Conservation (phyloP, 2,113 vertebrate species). For the Antechinus stuartii region DNA sequence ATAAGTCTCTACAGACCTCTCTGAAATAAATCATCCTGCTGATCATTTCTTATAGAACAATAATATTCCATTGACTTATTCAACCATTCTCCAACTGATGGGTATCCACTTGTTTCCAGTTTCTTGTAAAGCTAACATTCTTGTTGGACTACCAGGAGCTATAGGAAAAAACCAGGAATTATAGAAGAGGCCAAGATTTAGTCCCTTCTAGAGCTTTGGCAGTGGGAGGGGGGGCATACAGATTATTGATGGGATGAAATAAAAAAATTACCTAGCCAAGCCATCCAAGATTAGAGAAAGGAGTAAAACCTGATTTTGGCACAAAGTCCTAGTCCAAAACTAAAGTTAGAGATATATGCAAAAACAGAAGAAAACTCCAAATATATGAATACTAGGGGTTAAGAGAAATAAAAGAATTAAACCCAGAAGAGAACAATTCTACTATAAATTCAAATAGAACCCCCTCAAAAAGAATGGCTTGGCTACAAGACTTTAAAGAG, state of each 20-base stretch:
- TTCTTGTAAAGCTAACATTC: background rate
- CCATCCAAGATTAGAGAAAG: background rate
- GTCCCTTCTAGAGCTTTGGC: background rate
- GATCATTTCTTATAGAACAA: too few relatives aligned
- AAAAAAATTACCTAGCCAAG: background rate
- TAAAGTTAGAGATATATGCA: background rate
- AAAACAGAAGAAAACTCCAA: background rate
- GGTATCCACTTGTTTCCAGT: too few relatives aligned
- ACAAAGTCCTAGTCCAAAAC: background rate
- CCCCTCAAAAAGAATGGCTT: background rate
- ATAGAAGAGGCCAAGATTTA: background rate
- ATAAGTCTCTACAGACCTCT: too few relatives aligned
- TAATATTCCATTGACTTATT: too few relatives aligned
- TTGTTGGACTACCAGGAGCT: background rate
- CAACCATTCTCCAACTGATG: too few relatives aligned
- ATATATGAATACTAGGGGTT: background rate
- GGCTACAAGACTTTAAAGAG: background rate
- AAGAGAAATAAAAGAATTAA: too few relatives aligned
- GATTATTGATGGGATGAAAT: background rate
- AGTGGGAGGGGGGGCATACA: background rate
- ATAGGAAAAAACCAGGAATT: background rate
- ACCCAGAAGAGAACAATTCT: background rate
- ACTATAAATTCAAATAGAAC: background rate
- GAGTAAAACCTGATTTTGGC: too few relatives aligned
- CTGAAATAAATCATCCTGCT: too few relatives aligned